These are phyloP conservation scores for Epinephelus malabaricus DNA, from an alignment of 2,797 vertebrate species.

Conservation along the genomic window DNA sequence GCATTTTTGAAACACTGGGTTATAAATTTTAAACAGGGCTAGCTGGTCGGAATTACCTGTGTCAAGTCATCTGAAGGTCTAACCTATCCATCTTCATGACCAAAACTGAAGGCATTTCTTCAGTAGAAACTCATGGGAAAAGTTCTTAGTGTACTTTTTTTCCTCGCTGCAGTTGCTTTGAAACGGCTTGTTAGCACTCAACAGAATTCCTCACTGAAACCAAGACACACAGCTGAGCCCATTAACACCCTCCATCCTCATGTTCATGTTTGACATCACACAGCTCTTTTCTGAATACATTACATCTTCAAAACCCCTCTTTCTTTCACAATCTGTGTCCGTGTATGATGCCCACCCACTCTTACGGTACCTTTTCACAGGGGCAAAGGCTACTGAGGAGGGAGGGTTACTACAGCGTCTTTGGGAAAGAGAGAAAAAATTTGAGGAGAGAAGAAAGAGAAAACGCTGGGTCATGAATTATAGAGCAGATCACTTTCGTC, in stretches of 20 bases:
- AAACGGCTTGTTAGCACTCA: constrained; percentile 34
- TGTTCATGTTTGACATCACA: constrained; percentile 55
- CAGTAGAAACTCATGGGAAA: background rate
- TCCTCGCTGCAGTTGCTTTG: constrained; percentile 25
- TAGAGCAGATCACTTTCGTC: constrained; percentile 93
- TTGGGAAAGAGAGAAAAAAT: constrained; percentile 70
- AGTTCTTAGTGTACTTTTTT: constrained; percentile 12
- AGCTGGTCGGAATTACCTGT: constrained; percentile 12
- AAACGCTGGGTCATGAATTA: constrained; percentile 95
- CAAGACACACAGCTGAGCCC: constrained; percentile 48
- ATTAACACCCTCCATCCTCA: constrained; percentile 55
- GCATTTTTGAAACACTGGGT: constrained; percentile 14
- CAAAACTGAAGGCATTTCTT: constrained; percentile 10
- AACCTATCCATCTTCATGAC: background rate
- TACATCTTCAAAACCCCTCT: constrained; percentile 40
- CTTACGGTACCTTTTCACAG: constrained; percentile 43
- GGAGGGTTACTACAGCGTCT: constrained; percentile 77
- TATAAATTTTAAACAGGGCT: constrained; percentile 8
- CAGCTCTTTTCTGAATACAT: constrained; percentile 50
- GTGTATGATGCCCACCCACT: constrained; percentile 55
- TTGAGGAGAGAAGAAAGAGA: constrained; percentile 79
- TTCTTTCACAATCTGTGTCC: constrained; percentile 37
- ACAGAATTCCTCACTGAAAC: constrained; percentile 48
- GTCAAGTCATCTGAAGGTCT: background rate
- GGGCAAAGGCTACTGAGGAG: constrained; percentile 34